Conservation (phyloP, 2,797 vertebrate genomes). For the Coluber constrictor region DNA sequence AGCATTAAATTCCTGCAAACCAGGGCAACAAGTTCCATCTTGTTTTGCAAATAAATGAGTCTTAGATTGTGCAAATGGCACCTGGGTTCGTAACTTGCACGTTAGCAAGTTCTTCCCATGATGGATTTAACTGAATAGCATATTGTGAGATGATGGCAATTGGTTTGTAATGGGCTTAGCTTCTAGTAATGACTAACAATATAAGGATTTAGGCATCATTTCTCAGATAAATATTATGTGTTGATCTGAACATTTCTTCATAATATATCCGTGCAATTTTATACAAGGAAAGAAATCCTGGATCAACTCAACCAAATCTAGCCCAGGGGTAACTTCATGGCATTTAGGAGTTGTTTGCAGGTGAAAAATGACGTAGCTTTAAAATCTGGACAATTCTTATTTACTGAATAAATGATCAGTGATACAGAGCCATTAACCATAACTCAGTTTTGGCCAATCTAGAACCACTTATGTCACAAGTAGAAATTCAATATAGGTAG, state of each 20-base stretch:
- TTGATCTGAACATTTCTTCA: not conserved
- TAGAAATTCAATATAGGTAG: not conserved
- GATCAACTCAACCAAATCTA: not conserved
- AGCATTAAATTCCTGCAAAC: not conserved
- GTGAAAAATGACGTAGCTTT: not conserved
- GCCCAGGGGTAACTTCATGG: not conserved
- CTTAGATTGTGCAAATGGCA: slow-evolving; percentile 11
- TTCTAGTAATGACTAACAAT: not conserved
- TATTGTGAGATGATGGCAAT: not conserved
- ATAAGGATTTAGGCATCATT: slow-evolving; percentile 20
- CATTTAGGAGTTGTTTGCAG: slow-evolving; percentile 8
- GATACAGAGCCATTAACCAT: not conserved
- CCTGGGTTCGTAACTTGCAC: slow-evolving; percentile 15
- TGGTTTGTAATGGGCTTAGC: not conserved
- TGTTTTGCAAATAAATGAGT: slow-evolving; percentile 1
- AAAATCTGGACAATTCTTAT: not conserved
- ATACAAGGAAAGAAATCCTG: not conserved
- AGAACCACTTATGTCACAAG: not conserved
- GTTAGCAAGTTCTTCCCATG: not conserved
- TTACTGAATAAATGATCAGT: not conserved
- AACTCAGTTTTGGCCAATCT: not conserved
- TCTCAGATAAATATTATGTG: not conserved
- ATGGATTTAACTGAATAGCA: not conserved
- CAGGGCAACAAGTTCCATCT: not conserved
- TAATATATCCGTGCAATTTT: not conserved